Evolutionary conservation across 92 coral and sea anemone species (phyloP), one percentile per base, ranked within the genome.

Genomic region (Epizoanthus illoricatus): DNA sequence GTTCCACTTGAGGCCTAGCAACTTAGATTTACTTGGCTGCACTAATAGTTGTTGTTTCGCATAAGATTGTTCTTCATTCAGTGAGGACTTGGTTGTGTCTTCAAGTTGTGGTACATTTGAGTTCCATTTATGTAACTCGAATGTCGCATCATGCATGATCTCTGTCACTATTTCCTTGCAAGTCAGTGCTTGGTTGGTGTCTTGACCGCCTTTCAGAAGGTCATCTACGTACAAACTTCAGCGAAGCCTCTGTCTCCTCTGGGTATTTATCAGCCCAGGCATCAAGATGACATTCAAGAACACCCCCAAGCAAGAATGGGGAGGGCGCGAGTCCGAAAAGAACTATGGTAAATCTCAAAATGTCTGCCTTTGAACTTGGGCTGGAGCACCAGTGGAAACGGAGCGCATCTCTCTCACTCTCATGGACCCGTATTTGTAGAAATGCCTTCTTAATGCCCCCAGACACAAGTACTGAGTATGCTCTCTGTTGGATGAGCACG

Each of bases 181-280:
- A 49, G 70, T 54, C 75, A 43, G 62, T 18, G 89, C 85, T 76
- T 81, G 61, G 15, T 33, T 18, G 43, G 80, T 74, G 43, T 84
- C 76, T 15, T 76, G 60, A 10, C 71, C 57, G 17, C 92, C 81
- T 13, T 84, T 59, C 4, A 89, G 68, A 4, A 80, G 75, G 58
- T 89, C 84, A 56, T 85, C 89, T 7, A 85, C 89, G 71, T 88
- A 88, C 74, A 88, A 83, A 28, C 85, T 81, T n/a, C 56, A 56
- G 58, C 85, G 68, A 5, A 87, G 71, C 75, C 74, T 69, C 79
- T 20, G 75, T 84, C 2, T 74, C 23, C 23, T 83, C 85, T 17
- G 76, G 76, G 52, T 13, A 28, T 73, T 59, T 57, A 21, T 73
- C 79, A 23, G 41, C 63, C 79, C 79, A 73, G 19, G 79, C 79